These are phyloP conservation scores for Chaenogobius annularis DNA, from an alignment of 2,113 vertebrate genomes.

Conservation along the genomic window DNA sequence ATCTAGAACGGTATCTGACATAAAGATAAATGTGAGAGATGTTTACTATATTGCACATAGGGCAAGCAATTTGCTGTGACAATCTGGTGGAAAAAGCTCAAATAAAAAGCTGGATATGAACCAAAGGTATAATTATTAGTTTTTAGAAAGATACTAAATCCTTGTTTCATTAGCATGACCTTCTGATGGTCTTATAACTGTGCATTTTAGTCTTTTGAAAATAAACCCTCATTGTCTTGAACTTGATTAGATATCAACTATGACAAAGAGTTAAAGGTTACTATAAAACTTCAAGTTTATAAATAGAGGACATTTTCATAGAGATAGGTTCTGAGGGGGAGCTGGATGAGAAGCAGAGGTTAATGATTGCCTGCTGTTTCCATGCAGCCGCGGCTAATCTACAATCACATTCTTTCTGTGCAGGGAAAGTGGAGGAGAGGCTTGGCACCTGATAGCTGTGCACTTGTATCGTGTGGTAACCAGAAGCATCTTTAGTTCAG, in stretches of 20 bases:
- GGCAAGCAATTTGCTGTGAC: too few species aligned
- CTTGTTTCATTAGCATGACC: background rate
- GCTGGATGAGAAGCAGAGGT: conserved; percentile 34
- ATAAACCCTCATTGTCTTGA: background rate
- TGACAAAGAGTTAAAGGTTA: background rate
- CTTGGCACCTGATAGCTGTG: conserved; percentile 14
- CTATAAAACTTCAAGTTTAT: background rate
- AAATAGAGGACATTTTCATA: background rate
- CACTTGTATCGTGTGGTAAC: background rate
- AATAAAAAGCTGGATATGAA: background rate
- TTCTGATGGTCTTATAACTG: too few species aligned
- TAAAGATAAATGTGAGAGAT: background rate
- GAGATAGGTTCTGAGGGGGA: conserved; percentile 5
- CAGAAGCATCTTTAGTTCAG: conserved; percentile 5
- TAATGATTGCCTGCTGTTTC: conserved; percentile 65
- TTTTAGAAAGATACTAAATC: too few species aligned
- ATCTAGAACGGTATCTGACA: too few species aligned
- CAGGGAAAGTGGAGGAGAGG: conserved; percentile 36
- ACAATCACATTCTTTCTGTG: conserved; percentile 54
- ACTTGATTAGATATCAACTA: background rate
- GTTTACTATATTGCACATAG: background rate
- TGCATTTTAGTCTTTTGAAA: background rate
- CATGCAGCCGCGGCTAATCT: conserved; percentile 45
- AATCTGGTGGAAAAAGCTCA: too few species aligned
- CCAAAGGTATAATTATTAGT: background rate